phyloP scores from a whole-genome alignment of 2,113 vertebrate species.

The Planiliza haematocheilus region DNA sequence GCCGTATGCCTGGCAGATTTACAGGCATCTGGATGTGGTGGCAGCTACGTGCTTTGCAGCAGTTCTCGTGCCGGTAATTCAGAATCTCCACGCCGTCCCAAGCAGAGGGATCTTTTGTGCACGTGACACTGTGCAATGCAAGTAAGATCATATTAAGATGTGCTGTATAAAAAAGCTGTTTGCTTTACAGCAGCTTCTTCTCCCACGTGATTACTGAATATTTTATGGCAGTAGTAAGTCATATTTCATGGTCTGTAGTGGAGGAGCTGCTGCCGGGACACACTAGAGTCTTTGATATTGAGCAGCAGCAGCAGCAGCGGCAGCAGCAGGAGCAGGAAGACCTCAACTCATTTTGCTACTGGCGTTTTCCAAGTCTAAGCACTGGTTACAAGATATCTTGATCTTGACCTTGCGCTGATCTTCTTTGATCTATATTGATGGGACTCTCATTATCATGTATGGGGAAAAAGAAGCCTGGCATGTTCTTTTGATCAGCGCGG shows the following conservation, averaged over 20 bases:
- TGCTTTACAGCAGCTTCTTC: conserved; percentile 50
- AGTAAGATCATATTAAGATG: conserved; percentile 32
- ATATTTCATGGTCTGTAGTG: conserved; percentile 52
- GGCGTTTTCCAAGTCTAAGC: not conserved
- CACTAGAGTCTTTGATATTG: conserved; percentile 40
- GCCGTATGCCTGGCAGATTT: conserved; percentile 30
- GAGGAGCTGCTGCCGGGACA: conserved; percentile 28
- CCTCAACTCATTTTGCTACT: conserved; percentile 6
- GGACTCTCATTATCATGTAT: conserved; percentile 25
- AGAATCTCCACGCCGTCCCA: conserved; percentile 10
- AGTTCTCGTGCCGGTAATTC: conserved; percentile 13
- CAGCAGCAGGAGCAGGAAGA: conserved; percentile 1
- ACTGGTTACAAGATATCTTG: conserved; percentile 7
- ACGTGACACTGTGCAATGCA: conserved; percentile 29
- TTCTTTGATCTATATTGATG: conserved; percentile 59
- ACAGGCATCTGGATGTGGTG: conserved; percentile 21
- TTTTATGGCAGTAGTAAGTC: conserved; percentile 63
- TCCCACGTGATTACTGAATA: conserved; percentile 62
- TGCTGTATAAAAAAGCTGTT: conserved; percentile 39
- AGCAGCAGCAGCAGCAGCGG: conserved; percentile 8
- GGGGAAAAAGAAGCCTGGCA: not conserved
- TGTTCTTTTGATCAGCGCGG: conserved; percentile 43
- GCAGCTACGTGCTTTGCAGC: not conserved
- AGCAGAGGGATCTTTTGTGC: conserved; percentile 26
- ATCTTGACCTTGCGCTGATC: conserved; percentile 48